These are phyloP conservation scores for Zaprionus vittiger DNA, from an alignment of 1,140 invertebrate species.

Conservation along the genomic window DNA sequence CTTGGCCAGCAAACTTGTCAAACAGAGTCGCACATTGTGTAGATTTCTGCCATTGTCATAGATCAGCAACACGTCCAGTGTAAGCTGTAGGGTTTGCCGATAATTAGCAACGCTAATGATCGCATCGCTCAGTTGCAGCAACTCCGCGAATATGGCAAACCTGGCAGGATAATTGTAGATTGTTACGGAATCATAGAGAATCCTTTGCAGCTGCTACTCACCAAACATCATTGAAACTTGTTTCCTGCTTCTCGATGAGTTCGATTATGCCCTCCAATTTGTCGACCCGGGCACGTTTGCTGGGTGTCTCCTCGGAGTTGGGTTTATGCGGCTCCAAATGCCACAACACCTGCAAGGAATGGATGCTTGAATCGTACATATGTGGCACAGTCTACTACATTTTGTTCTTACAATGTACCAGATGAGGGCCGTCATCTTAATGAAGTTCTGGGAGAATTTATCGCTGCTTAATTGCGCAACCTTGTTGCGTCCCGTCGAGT, in stretches of 20 bases:
- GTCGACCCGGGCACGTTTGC: slow-evolving; percentile 54
- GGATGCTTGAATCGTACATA: background rate
- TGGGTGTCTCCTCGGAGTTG: slow-evolving; percentile 22
- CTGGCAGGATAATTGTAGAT: slow-evolving; percentile 11
- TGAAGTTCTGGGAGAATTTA: slow-evolving; percentile 55
- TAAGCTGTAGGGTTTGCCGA: slow-evolving; percentile 42
- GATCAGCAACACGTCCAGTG: slow-evolving; percentile 51
- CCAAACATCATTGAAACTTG: slow-evolving; percentile 68
- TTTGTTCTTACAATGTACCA: slow-evolving; percentile 63
- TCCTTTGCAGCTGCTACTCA: slow-evolving; percentile 5
- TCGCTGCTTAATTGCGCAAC: slow-evolving; percentile 35
- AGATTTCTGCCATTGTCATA: slow-evolving; percentile 61
- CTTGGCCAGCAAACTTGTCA: slow-evolving; percentile 44
- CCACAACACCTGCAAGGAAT: slow-evolving; percentile 50
- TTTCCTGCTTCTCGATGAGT: slow-evolving; percentile 52
- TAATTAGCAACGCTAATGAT: slow-evolving; percentile 64
- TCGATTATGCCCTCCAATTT: slow-evolving; percentile 57
- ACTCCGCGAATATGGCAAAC: slow-evolving; percentile 67
- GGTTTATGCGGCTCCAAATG: slow-evolving; percentile 29
- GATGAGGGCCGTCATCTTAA: slow-evolving; percentile 66
- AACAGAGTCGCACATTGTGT: slow-evolving; percentile 52
- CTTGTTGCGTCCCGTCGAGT: slow-evolving; percentile 40
- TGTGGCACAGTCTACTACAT: background rate
- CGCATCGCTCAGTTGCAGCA: slow-evolving; percentile 50
- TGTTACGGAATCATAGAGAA: background rate